Conservation (phyloP, 2,113 vertebrate species). For the Nyctibius bracteatus region DNA sequence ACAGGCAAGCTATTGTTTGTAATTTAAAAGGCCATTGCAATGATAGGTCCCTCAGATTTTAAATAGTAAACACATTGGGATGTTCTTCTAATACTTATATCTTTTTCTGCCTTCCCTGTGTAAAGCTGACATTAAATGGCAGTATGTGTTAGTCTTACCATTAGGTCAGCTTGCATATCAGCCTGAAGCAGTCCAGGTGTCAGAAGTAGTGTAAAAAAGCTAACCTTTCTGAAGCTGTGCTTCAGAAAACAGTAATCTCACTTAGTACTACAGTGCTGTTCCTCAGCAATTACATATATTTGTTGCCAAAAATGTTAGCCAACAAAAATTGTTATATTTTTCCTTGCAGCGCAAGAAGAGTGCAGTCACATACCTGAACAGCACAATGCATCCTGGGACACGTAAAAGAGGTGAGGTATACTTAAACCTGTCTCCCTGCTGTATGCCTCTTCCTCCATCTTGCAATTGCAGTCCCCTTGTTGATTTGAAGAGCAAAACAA, state of each 20-base stretch:
- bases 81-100: background rate
- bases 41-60: background rate
- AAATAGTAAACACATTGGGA: background rate
- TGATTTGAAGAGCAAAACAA: background rate
- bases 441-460: background rate
- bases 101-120: background rate
- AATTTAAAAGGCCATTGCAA: background rate
- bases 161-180: background rate
- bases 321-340: background rate
- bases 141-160: background rate
- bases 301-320: background rate
- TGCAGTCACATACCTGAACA: conserved; percentile 97
- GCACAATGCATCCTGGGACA: conserved; percentile 94
- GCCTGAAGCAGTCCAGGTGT: background rate
- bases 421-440: background rate
- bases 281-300: background rate
- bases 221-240: background rate
- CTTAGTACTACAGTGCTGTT: background rate
- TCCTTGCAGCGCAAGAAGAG: conserved; percentile 93
- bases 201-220: background rate
- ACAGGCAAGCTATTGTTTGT: background rate
- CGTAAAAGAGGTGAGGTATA: conserved; percentile 92
- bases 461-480: background rate
- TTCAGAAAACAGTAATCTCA: background rate
- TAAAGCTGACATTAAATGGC: background rate